Percentiles rank a stretch among this genome's conserved stretches.
phyloP scores from a whole-genome alignment of 2,888 invertebrate genomes.

The Nebria salina region DNA sequence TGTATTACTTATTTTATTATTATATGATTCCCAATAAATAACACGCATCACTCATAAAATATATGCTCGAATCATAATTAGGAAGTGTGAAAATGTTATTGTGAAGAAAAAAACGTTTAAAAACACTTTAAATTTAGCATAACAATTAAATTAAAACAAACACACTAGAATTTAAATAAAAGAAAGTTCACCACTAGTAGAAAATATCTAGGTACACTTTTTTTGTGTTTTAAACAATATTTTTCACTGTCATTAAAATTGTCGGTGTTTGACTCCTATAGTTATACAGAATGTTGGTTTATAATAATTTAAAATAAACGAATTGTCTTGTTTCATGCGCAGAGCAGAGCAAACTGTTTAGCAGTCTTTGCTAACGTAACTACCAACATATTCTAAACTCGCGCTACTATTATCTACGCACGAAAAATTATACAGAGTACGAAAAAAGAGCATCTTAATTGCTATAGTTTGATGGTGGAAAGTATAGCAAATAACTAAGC shows the following conservation, averaged over 20 bases:
- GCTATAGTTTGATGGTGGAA: constrained; percentile 30
- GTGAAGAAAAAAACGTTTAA: neutral
- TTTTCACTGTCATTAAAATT: neutral
- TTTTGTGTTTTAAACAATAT: neutral
- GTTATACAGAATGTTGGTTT: neutral
- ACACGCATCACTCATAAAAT: no score
- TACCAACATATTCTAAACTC: constrained; percentile 33
- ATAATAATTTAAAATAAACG: neutral
- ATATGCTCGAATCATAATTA: no score
- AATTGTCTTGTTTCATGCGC: constrained; percentile 14
- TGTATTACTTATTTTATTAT: no score
- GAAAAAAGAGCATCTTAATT: constrained; percentile 46
- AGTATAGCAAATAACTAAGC: constrained; percentile 19
- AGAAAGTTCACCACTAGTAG: neutral
- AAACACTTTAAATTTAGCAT: constrained; percentile 13
- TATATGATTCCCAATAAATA: no score
- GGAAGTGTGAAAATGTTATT: neutral
- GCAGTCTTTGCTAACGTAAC: constrained; percentile 6
- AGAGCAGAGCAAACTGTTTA: constrained; percentile 34
- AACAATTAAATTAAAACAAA: constrained; percentile 8
- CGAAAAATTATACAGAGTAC: constrained; percentile 49
- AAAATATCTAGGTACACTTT: neutral
- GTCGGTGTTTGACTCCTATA: neutral
- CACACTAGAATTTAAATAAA: neutral
- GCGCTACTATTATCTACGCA: constrained; percentile 51